Percentiles rank a stretch among this genome's conserved stretches.
phyloP scores from a whole-genome alignment of 2,888 invertebrate genomes.

The Cenopis cana region DNA sequence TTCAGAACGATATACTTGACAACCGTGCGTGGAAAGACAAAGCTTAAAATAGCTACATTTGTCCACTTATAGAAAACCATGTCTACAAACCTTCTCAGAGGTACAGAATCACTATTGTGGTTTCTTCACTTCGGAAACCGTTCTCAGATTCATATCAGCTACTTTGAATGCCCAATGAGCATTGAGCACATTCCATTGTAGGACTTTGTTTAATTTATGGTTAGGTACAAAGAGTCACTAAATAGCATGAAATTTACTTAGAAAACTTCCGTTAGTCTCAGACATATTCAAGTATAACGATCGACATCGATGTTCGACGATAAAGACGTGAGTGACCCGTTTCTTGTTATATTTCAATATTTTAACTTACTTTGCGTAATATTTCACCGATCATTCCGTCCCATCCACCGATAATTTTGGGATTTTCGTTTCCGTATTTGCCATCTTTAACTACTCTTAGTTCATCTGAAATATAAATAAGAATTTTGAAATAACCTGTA shows the following conservation, averaged over 20 bases:
- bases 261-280: too few relatives aligned
- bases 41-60: neutral
- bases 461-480: constrained; percentile 87
- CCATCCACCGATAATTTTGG: constrained; percentile 92
- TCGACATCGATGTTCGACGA: too few relatives aligned
- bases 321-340: too few relatives aligned
- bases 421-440: constrained; percentile 93
- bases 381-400: constrained; percentile 97
- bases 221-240: constrained; percentile 24
- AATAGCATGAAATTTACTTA: constrained; percentile 20
- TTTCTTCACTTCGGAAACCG: neutral
- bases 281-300: too few relatives aligned
- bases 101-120: constrained; percentile 22
- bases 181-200: constrained; percentile 13
- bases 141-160: constrained; percentile 28
- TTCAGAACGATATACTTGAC: neutral
- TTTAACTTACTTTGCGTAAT: constrained; percentile 89
- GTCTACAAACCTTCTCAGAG: constrained; percentile 1
- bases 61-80: neutral
- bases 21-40: neutral
- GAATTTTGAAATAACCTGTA: neutral
- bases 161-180: constrained; percentile 19
- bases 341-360: too few relatives aligned
- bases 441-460: constrained; percentile 94
- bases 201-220: constrained; percentile 7